Conservation (phyloP, 2,797 vertebrate species). For the Siniperca obscura region DNA sequence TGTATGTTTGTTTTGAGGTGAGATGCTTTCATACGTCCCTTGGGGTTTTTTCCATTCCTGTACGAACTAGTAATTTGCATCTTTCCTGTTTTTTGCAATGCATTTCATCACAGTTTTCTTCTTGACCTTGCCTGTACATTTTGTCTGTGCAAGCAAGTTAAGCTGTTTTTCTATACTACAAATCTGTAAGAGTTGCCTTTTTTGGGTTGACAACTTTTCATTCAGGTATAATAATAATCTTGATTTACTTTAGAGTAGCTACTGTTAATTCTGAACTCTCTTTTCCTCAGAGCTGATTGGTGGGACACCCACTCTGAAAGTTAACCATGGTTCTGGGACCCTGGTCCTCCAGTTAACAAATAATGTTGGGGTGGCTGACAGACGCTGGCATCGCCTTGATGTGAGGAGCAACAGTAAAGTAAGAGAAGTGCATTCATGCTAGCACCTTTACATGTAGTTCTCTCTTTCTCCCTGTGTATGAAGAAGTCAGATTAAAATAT, state of each 20-base stretch:
- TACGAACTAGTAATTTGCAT: slow-evolving; percentile 35
- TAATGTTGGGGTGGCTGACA: slow-evolving; percentile 84
- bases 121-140: slow-evolving; percentile 29
- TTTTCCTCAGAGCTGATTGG: slow-evolving; percentile 81
- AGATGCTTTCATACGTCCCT: slow-evolving; percentile 19
- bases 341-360: slow-evolving; percentile 85
- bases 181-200: background rate
- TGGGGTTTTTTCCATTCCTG: slow-evolving; percentile 8
- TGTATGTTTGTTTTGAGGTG: slow-evolving; percentile 27
- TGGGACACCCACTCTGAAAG: slow-evolving; percentile 86
- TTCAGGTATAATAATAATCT: background rate
- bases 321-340: slow-evolving; percentile 86
- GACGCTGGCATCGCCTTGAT: slow-evolving; percentile 89
- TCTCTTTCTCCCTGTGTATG: background rate
- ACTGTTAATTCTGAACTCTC: slow-evolving; percentile 5
- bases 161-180: slow-evolving; percentile 4
- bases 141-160: slow-evolving; percentile 22
- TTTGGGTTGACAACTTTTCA: background rate
- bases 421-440: slow-evolving; percentile 33
- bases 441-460: background rate
- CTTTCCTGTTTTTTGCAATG: slow-evolving; percentile 4
- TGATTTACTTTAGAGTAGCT: background rate
- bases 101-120: slow-evolving; percentile 40
- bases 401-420: slow-evolving; percentile 88
- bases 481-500: slow-evolving; percentile 4